Evolutionary conservation across 2,888 invertebrate genomes (phyloP), one percentile per base, ranked within the genome.

Genomic region (Allygus modestus): DNA sequence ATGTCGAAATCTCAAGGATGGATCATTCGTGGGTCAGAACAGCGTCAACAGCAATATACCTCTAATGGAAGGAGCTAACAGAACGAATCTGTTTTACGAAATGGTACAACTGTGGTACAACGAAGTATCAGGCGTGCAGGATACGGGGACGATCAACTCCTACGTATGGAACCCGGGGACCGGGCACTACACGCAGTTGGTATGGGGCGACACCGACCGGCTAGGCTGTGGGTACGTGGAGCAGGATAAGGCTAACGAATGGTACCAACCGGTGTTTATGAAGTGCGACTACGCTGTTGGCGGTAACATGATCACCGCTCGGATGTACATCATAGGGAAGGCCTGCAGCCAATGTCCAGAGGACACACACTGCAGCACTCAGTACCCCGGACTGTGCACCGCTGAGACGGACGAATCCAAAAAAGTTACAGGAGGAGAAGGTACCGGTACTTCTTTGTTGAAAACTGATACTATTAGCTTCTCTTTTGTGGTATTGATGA

Each of bases 321-420:
- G n/a, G n/a, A 54, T 77, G 46, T 77, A 77, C 51, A 20, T 5
- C 28, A 17, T 1, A n/a, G 77, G 77, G 4, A 17, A 77, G n/a
- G 28, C 77, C 4, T 77, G 77, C 28, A 46, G 46, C n/a, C 1
- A 77, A 28, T 77, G 77, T 51, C 77, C 77, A 23, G n/a, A 1
- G 46, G 31, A 17, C 5, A 51, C 46, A 2, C 1, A 23, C 4
- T 77, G 77, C 17, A 77, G 77, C 26, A 51, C 17, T 26, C 1
- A 2, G 9, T 77, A 77, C 28, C 26, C 23, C 0, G 77, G 51
- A 17, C 77, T 77, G 11, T 77, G 77, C 28, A 28, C 77, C 4
- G 33, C 28, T 4, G 33, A 31, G 69, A 37, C 37, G 37, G 37
- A 37, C 37, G 37, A 37, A n/a, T n/a, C n/a, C n/a, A n/a, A n/a